Conservation (phyloP, 2,797 vertebrate genomes). For the Choloepus didactylus region DNA sequence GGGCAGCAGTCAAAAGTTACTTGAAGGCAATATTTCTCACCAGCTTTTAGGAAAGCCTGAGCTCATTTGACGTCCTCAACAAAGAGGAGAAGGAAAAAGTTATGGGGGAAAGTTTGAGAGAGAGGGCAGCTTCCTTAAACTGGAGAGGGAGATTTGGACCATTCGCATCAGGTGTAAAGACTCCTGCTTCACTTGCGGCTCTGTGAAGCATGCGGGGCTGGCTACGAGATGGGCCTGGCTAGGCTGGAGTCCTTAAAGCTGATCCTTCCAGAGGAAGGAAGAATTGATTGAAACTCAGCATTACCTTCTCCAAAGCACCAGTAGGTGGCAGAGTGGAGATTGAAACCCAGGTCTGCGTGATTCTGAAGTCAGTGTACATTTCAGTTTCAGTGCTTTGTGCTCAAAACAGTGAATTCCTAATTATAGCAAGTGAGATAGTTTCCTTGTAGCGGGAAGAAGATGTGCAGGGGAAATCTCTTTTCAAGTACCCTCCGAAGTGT, state of each 20-base stretch:
- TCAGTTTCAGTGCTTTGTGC: background rate
- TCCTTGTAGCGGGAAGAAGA: background rate
- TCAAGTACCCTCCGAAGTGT: background rate
- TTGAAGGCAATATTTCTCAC: background rate
- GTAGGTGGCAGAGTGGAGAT: conserved; percentile 8
- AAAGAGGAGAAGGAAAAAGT: background rate
- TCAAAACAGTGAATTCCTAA: background rate
- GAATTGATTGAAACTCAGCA: background rate
- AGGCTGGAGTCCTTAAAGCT: background rate
- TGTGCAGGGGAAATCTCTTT: background rate
- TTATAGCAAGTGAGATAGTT: background rate
- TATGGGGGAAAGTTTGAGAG: background rate
- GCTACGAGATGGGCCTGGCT: no score
- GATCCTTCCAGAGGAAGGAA: background rate
- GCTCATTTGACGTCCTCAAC: background rate
- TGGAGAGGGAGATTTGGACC: background rate
- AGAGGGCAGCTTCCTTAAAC: background rate
- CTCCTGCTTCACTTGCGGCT: background rate
- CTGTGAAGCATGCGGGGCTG: background rate
- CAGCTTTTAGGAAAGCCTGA: background rate
- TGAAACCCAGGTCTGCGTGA: background rate
- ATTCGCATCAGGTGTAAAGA: background rate
- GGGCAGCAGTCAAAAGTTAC: background rate
- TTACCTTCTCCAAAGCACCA: background rate
- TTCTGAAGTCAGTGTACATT: background rate